These are phyloP conservation scores for Alosa alosa DNA, from an alignment of 2,113 vertebrate genomes.

Conservation along the genomic window DNA sequence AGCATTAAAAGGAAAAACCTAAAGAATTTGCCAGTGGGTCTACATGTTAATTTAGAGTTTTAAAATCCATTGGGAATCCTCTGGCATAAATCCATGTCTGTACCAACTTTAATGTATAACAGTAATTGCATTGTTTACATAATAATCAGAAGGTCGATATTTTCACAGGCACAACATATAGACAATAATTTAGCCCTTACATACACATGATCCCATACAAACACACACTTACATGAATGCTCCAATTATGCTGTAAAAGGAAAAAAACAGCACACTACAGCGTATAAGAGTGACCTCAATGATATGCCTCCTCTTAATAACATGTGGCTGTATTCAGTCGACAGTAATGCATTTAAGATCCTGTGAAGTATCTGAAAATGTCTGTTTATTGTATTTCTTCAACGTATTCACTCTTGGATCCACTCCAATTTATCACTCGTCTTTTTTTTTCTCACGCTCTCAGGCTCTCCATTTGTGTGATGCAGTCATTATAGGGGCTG, in stretches of 20 bases:
- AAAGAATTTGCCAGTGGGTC: no score
- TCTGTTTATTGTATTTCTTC: no score
- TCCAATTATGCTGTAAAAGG: no score
- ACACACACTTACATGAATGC: no score
- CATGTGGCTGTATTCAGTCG: not conserved
- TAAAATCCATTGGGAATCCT: not conserved
- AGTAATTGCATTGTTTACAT: no score
- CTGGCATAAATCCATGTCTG: not conserved
- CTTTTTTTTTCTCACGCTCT: not conserved
- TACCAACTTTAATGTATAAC: no score
- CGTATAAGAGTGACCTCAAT: not conserved
- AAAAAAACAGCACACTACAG: not conserved
- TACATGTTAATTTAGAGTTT: not conserved
- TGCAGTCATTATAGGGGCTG: not conserved
- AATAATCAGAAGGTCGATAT: no score
- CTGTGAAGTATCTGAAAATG: no score
- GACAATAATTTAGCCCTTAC: no score
- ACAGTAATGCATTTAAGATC: no score
- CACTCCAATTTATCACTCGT: not conserved
- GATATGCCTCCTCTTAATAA: not conserved
- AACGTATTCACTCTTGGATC: not conserved
- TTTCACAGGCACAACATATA: no score
- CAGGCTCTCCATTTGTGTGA: not conserved
- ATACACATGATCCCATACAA: slow-evolving; percentile 39
- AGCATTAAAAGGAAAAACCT: not conserved